phyloP scores from a whole-genome alignment of 64 coral and sea anemone species.

The Hydrozoanthus tunicans region DNA sequence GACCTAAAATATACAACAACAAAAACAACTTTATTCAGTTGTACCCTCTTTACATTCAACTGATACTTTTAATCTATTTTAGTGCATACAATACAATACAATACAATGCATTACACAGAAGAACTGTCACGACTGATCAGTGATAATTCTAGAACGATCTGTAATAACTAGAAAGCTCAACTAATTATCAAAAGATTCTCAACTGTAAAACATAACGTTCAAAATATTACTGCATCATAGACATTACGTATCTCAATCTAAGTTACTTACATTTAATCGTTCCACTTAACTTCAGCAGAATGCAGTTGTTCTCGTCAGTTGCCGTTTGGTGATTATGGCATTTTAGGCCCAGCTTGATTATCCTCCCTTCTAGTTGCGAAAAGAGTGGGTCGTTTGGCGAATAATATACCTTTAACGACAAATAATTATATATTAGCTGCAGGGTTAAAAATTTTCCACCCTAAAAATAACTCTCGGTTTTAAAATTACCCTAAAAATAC shows the following conservation, averaged over 20 bases:
- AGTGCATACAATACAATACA: not conserved
- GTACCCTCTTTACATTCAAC: not conserved
- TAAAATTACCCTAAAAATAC: too few relatives aligned
- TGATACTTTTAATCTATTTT: not conserved
- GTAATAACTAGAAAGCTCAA: too few relatives aligned
- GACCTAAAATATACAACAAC: not conserved
- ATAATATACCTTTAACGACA: conserved; percentile 1
- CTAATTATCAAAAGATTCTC: too few relatives aligned
- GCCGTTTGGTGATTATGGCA: not conserved
- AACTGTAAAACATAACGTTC: not conserved
- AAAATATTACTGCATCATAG: not conserved
- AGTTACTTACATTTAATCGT: conserved; percentile 6
- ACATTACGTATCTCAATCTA: not conserved
- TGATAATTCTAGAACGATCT: too few relatives aligned
- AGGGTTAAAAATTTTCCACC: too few relatives aligned
- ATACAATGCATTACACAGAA: too few relatives aligned
- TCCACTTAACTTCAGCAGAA: conserved; percentile 48
- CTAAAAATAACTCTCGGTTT: too few relatives aligned
- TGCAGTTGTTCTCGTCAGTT: not conserved
- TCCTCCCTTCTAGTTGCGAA: not conserved
- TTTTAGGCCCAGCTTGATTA: conserved; percentile 30
- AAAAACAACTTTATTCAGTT: not conserved
- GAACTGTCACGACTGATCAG: too few relatives aligned
- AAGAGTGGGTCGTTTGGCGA: not conserved
- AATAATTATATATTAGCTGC: not conserved